Conservation (phyloP, 2,888 invertebrate species). For the Stenodera caucasica region DNA sequence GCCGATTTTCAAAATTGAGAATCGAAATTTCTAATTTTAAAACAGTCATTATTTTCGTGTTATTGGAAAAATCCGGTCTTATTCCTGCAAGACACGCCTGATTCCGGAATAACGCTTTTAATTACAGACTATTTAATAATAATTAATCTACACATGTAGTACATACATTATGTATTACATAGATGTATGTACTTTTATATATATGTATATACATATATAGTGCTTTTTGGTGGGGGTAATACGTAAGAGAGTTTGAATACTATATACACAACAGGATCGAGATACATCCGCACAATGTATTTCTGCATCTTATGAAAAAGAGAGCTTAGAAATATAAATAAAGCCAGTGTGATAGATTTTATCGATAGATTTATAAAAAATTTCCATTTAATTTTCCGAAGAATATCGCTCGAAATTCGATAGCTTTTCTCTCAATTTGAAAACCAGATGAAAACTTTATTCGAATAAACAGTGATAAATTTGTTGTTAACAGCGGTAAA, state of each 20-base stretch:
- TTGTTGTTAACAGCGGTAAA: not conserved
- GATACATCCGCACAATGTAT: conserved; percentile 20
- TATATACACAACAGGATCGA: conserved; percentile 16
- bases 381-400: too few relatives aligned
- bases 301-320: conserved; percentile 22
- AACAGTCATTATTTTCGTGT: too few relatives aligned
- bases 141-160: not conserved
- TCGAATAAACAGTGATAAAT: too few relatives aligned
- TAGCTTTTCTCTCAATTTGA: too few relatives aligned
- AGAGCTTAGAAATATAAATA: not conserved
- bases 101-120: not conserved
- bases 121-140: conserved; percentile 1
- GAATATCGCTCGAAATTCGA: too few relatives aligned
- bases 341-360: not conserved
- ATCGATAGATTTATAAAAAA: too few relatives aligned
- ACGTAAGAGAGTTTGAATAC: conserved; percentile 14
- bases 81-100: not conserved
- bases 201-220: conserved; percentile 1
- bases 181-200: not conserved
- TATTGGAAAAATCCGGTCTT: not conserved
- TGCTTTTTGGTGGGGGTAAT: conserved; percentile 13
- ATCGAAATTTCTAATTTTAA: too few relatives aligned
- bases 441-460: too few relatives aligned
- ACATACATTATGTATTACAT: not conserved
- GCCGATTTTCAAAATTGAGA: too few relatives aligned